Percentiles rank a stretch among this genome's conserved stretches.
Conservation (phyloP, 2,113 vertebrate species). For the Triplophysa siluroides region DNA sequence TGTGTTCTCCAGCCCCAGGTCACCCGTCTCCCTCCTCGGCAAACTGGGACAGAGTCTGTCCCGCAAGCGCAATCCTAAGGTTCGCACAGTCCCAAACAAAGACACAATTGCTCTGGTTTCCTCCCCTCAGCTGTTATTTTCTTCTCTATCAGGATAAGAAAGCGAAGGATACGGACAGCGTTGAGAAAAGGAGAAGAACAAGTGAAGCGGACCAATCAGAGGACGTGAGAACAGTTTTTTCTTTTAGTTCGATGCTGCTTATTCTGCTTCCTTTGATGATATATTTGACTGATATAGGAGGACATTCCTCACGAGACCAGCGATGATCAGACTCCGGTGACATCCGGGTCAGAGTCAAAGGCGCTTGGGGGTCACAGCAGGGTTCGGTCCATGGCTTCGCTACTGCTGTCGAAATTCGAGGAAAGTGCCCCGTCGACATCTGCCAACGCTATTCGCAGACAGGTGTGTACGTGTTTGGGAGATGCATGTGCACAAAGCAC, state of each 20-base stretch:
- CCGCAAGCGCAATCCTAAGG: constrained; percentile 87
- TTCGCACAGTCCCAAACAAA: constrained; percentile 47
- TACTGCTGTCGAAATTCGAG: constrained; percentile 89
- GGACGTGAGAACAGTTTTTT: constrained; percentile 70
- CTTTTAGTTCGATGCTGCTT: not conserved
- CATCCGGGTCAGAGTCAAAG: constrained; percentile 69
- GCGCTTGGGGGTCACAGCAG: constrained; percentile 75
- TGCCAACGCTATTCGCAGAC: constrained; percentile 57
- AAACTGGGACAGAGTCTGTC: constrained; percentile 87
- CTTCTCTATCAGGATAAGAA: constrained; percentile 78
- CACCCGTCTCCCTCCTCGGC: constrained; percentile 88
- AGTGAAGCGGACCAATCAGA: constrained; percentile 73
- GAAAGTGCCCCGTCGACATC: constrained; percentile 73
- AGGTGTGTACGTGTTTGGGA: constrained; percentile 42
- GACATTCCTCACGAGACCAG: constrained; percentile 65
- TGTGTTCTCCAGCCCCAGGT: constrained; percentile 80
- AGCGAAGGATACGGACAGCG: constrained; percentile 79
- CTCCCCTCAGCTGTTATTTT: not conserved
- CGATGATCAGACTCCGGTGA: constrained; percentile 68
- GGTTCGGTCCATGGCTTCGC: constrained; percentile 89
- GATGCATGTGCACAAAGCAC: no score
- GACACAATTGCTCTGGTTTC: constrained; percentile 3
- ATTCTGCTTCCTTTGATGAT: not conserved
- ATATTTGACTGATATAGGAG: constrained; percentile 67
- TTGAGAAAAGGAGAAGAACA: constrained; percentile 84